These are phyloP conservation scores for Seladonia tumulorum DNA, from an alignment of 2,888 invertebrate genomes.

Conservation along the genomic window DNA sequence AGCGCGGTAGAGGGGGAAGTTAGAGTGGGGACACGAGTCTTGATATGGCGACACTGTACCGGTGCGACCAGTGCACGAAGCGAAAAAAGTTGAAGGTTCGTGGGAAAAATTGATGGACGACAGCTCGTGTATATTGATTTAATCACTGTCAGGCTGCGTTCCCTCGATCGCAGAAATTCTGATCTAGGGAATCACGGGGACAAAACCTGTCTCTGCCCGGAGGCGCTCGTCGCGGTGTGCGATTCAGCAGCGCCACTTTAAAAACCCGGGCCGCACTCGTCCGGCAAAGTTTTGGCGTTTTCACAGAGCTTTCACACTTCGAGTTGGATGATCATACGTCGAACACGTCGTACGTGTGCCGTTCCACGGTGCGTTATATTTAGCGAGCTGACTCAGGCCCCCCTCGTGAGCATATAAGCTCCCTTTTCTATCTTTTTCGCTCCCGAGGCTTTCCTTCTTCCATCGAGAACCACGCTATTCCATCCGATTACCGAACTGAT, in stretches of 20 bases:
- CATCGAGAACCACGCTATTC: constrained; percentile 30
- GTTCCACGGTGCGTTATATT: constrained; percentile 69
- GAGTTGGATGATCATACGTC: constrained; percentile 63
- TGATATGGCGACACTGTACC: no score
- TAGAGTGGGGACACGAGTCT: no score
- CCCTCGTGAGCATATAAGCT: constrained; percentile 60
- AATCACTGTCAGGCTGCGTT: neutral
- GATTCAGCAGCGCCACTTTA: constrained; percentile 66
- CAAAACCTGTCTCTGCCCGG: constrained; percentile 21
- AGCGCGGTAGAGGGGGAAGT: no score
- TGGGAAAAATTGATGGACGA: neutral
- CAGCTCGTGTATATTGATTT: neutral
- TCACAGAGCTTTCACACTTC: constrained; percentile 61
- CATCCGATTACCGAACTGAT: constrained; percentile 64
- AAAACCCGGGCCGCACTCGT: constrained; percentile 53
- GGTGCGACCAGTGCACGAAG: neutral
- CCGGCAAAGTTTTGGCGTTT: constrained; percentile 59
- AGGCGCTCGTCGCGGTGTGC: constrained; percentile 9
- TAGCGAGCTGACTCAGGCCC: constrained; percentile 73
- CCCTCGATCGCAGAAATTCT: neutral
- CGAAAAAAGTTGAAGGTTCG: neutral
- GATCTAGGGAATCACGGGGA: constrained; percentile 3
- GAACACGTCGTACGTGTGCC: constrained; percentile 60
- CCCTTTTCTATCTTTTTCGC: constrained; percentile 57
- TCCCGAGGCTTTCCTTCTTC: constrained; percentile 54